Base-by-base conservation (phyloP, 2,888 invertebrate species). In the Drosophila cracens region DNA sequence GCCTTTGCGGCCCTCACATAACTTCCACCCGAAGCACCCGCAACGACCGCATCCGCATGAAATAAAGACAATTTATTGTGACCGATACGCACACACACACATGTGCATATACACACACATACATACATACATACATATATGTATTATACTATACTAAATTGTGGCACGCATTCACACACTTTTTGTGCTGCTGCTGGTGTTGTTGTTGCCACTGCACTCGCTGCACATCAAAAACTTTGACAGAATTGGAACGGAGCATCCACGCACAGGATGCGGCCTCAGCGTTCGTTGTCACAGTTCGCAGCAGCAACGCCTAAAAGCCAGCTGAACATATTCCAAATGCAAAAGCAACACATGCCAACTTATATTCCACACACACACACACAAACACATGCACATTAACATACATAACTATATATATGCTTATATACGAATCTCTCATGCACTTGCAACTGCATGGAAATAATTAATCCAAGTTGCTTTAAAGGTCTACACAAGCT, bases 1-100 rank as follows among this genome's bases (percentile, higher is more conserved):
- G 75, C 79, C 74, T 84, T 82, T 84, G 74, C 85, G 59, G 59
- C 56, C 67, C 59, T 67, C 71, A 57, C 75, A 72, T 61, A 60
- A 68, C 62, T 62, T 72, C 59, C 54, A 43, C 43, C 51, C 43
- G 68, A 54, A n/a, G 21, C 53, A 43, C 60, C 31, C 69, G 25
- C 67, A 60, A 56, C 78, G 54, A 71, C 71, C 72, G 71, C 79
- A 81, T 81, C 76, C 77, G 74, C 79, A 79, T 86, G 74, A 77
- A 84, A 78, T 79, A 89, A 89, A 76, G 84, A 85, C 85, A 82
- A 87, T 87, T 87, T 87, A 89, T 89, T 89, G 84, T 82, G 77
- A 74, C 85, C 75, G 76, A 85, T 81, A 89, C 87, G 77, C 76
- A 83, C 58, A 73, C 64, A 75, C 13, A 60, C 16, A 53, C 29